Percentiles rank a stretch among this genome's conserved stretches.
phyloP scores from a whole-genome alignment of 2,113 vertebrate species.

The Glaucomys volans region DNA sequence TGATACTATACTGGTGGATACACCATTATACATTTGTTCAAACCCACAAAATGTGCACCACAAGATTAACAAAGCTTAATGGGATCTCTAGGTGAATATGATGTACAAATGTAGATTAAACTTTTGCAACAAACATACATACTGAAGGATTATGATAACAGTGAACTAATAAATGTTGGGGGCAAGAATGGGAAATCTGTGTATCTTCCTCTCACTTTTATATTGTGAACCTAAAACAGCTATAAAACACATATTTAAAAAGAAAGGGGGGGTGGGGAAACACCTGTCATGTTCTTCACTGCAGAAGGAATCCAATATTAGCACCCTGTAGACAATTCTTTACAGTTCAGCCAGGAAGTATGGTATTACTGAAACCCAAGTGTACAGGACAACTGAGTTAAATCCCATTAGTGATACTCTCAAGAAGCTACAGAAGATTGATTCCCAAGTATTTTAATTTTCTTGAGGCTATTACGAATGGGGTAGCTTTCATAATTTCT shows the following conservation, averaged over 20 bases:
- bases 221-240: neutral
- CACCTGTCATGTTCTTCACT: neutral
- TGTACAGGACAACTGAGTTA: neutral
- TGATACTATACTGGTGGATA: neutral
- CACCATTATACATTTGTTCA: neutral
- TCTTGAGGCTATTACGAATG: too few relatives aligned
- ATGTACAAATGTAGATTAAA: neutral
- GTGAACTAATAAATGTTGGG: neutral
- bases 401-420: neutral
- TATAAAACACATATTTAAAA: neutral
- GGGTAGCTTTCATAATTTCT: too few relatives aligned
- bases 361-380: neutral
- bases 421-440: neutral
- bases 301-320: neutral
- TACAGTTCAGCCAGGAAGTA: neutral
- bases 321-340: neutral
- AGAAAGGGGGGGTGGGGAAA: neutral
- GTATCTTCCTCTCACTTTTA: neutral
- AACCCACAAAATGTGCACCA: neutral
- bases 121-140: neutral
- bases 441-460: too few relatives aligned
- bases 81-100: neutral
- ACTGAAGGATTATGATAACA: neutral
- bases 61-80: neutral
- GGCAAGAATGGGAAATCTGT: neutral